Percentiles rank a stretch among this genome's conserved stretches.
phyloP scores from a whole-genome alignment of 2,797 vertebrate species.

The Pampus argenteus region DNA sequence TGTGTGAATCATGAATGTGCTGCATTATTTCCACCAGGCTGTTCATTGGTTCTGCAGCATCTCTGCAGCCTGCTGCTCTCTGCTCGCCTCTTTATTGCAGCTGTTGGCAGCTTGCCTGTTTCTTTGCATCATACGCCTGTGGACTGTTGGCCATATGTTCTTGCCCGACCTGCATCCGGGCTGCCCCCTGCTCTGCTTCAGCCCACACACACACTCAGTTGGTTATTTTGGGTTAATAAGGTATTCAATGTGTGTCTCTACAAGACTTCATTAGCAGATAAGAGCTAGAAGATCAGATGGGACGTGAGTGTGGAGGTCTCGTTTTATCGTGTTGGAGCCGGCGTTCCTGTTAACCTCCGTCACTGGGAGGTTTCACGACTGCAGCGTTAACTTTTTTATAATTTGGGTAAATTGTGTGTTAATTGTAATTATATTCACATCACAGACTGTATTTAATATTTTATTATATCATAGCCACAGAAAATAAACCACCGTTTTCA shows the following conservation, averaged over 20 bases:
- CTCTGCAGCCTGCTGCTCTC: not conserved
- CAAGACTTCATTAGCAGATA: slow-evolving; percentile 38
- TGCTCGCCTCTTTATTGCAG: slow-evolving; percentile 11
- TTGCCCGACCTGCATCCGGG: not conserved
- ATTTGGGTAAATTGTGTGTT: not conserved
- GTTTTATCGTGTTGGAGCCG: slow-evolving; percentile 24
- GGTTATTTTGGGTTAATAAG: slow-evolving; percentile 40
- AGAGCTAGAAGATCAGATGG: slow-evolving; percentile 27
- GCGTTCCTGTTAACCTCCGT: slow-evolving; percentile 38
- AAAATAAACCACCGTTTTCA: not conserved
- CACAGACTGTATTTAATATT: not conserved
- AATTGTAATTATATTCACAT: not conserved
- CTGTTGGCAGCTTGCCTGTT: slow-evolving; percentile 34
- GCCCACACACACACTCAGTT: slow-evolving; percentile 18
- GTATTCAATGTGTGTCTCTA: slow-evolving; percentile 12
- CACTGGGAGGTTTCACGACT: not conserved
- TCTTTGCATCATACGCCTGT: not conserved
- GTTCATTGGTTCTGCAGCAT: slow-evolving; percentile 7
- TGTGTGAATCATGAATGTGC: not conserved
- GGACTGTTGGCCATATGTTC: slow-evolving; percentile 25
- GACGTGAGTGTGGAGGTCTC: slow-evolving; percentile 17
- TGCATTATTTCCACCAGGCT: not conserved
- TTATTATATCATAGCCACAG: not conserved
- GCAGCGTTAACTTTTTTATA: not conserved
- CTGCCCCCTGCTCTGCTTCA: slow-evolving; percentile 16